Conservation (phyloP, 2,797 vertebrate genomes). For the Falco concolor region DNA sequence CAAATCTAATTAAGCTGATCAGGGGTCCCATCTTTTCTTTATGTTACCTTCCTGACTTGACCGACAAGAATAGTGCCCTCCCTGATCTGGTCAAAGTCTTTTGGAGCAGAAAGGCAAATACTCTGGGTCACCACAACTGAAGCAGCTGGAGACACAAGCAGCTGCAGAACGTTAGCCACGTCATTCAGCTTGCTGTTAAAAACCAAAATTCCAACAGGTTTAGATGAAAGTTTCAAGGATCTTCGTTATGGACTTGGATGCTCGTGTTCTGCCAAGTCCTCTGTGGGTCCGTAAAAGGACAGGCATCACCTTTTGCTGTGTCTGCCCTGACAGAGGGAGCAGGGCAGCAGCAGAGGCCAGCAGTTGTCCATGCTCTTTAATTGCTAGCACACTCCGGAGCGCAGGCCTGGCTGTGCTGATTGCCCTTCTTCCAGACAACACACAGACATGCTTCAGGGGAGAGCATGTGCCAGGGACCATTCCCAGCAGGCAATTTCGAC, state of each 20-base stretch:
- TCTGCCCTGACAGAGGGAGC: background rate
- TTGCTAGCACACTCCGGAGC: background rate
- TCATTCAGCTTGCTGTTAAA: background rate
- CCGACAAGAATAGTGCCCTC: background rate
- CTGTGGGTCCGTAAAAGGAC: background rate
- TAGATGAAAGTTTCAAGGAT: background rate
- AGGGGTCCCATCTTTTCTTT: background rate
- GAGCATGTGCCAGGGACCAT: background rate
- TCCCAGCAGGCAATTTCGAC: constrained; percentile 16
- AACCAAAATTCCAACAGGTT: background rate
- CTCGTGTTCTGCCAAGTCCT: background rate
- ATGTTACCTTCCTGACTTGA: background rate
- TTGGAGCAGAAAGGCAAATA: background rate
- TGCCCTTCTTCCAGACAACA: constrained; percentile 6
- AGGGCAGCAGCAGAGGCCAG: background rate
- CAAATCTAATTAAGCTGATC: background rate
- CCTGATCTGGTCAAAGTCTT: background rate
- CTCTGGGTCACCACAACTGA: background rate
- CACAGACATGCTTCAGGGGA: background rate
- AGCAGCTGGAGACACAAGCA: background rate
- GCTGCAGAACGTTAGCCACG: background rate
- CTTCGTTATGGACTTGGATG: background rate
- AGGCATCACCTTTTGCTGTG: background rate
- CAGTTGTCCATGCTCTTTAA: background rate
- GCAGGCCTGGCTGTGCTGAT: background rate